Evolutionary conservation across 1,140 invertebrate species (phyloP).

Genomic region (Leptestheria dahalacensis): DNA sequence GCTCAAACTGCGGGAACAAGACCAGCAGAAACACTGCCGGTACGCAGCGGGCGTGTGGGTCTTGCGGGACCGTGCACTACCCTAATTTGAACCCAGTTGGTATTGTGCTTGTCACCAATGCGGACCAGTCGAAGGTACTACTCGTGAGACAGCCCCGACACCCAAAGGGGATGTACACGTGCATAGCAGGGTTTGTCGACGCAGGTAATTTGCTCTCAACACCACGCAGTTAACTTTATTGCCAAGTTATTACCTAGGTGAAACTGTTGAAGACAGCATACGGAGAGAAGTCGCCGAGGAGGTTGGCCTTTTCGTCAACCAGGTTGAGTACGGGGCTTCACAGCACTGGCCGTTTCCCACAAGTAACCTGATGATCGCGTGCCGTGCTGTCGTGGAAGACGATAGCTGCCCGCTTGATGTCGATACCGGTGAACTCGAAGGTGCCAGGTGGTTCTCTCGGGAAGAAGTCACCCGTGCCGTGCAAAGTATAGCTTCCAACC

Average conservation of each 20-base stretch:
- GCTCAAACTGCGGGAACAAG: slow-evolving; percentile 30
- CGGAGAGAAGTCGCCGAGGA: slow-evolving; percentile 41
- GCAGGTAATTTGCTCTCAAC: slow-evolving; percentile 27
- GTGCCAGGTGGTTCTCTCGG: slow-evolving; percentile 37
- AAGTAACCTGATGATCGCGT: slow-evolving; percentile 39
- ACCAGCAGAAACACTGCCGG: slow-evolving; percentile 27
- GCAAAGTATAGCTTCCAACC: slow-evolving; percentile 25
- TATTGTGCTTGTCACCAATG: slow-evolving; percentile 36
- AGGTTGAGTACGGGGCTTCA: slow-evolving; percentile 35
- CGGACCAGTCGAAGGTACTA: slow-evolving; percentile 30
- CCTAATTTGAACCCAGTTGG: slow-evolving; percentile 34
- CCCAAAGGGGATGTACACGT: slow-evolving; percentile 38
- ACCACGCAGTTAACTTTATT: neutral
- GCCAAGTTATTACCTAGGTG: slow-evolving; percentile 28
- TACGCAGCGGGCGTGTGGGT: slow-evolving; percentile 26
- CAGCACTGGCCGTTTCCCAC: slow-evolving; percentile 43
- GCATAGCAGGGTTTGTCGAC: slow-evolving; percentile 42
- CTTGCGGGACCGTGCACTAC: slow-evolving; percentile 23
- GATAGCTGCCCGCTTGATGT: slow-evolving; percentile 2
- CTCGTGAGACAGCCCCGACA: slow-evolving; percentile 35
- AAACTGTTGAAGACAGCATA: slow-evolving; percentile 38
- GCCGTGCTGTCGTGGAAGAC: slow-evolving; percentile 27
- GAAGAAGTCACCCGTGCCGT: slow-evolving; percentile 29
- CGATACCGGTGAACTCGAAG: slow-evolving; percentile 32
- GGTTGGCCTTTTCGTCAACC: slow-evolving; percentile 35